These are phyloP conservation scores for Allobates femoralis DNA, from an alignment of 2,797 vertebrate genomes.

Conservation along the genomic window DNA sequence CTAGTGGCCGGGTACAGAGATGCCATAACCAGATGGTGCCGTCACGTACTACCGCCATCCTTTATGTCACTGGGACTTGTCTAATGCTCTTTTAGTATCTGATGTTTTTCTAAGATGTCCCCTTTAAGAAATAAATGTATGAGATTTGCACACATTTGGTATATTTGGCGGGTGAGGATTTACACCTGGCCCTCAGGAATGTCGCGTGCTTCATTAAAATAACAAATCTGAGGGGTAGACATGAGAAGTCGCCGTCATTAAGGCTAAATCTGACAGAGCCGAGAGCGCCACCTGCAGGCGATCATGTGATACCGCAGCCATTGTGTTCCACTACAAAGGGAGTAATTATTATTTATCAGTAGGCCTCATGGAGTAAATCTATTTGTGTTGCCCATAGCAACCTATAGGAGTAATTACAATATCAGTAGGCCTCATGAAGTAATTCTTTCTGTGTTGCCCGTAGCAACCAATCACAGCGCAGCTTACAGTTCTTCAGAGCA, in stretches of 20 bases:
- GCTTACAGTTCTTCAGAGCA: too few relatives aligned
- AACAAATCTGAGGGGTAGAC: neutral
- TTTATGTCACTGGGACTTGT: neutral
- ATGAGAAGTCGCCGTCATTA: neutral
- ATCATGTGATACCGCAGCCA: neutral
- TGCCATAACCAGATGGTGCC: constrained; percentile 35
- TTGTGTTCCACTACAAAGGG: neutral
- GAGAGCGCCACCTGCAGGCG: neutral
- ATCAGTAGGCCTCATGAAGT: too few relatives aligned
- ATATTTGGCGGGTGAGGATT: neutral
- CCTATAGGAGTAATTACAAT: too few relatives aligned
- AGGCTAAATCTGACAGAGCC: neutral
- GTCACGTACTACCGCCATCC: neutral
- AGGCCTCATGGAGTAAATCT: too few relatives aligned
- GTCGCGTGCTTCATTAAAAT: neutral
- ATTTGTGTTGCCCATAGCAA: too few relatives aligned
- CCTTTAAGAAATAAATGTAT: neutral
- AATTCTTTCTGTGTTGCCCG: too few relatives aligned
- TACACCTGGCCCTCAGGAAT: neutral
- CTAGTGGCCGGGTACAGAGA: neutral
- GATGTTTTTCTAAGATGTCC: constrained; percentile 29
- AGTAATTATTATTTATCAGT: too few relatives aligned
- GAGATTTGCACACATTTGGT: neutral
- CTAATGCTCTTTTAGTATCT: neutral
- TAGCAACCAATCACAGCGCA: too few relatives aligned